Percentiles rank a stretch among this genome's conserved stretches.
Conservation (phyloP, 2,888 invertebrate genomes). For the Tetranychus piercei region DNA sequence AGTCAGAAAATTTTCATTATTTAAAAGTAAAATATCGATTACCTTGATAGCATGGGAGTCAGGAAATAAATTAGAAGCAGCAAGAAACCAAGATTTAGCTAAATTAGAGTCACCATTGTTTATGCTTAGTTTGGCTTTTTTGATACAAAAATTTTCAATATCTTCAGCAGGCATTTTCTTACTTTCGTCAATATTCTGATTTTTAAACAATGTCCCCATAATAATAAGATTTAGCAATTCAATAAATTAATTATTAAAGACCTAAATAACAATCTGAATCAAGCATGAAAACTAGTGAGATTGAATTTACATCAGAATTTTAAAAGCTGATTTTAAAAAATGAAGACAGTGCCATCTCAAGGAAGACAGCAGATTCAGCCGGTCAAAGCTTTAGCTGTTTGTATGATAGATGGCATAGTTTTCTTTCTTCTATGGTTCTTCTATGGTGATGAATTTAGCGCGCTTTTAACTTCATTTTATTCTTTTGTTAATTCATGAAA, state of each 20-base stretch:
- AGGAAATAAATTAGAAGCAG: conserved; percentile 17
- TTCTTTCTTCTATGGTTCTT: too few species aligned
- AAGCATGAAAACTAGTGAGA: neutral
- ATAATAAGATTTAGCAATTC: neutral
- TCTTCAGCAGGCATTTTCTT: neutral
- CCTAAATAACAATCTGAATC: neutral
- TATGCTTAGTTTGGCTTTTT: conserved; percentile 16
- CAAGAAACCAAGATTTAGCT: conserved; percentile 19
- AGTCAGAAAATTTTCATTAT: too few species aligned
- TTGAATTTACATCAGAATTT: too few species aligned
- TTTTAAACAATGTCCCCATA: neutral
- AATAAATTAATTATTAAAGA: neutral
- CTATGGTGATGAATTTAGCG: too few species aligned
- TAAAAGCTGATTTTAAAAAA: too few species aligned
- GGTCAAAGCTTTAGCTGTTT: too few species aligned
- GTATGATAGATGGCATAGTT: too few species aligned
- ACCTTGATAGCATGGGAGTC: conserved; percentile 15
- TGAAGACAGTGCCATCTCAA: too few species aligned
- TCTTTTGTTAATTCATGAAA: too few species aligned
- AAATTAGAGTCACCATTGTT: conserved; percentile 8
- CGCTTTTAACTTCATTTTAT: too few species aligned
- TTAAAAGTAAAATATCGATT: neutral
- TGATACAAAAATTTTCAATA: conserved; percentile 14
- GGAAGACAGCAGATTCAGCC: too few species aligned
- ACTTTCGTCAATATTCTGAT: neutral